Evolutionary conservation across 2,888 invertebrate species (phyloP), one percentile per base, ranked within the genome.

Genomic region (Drosophila multiciliata): DNA sequence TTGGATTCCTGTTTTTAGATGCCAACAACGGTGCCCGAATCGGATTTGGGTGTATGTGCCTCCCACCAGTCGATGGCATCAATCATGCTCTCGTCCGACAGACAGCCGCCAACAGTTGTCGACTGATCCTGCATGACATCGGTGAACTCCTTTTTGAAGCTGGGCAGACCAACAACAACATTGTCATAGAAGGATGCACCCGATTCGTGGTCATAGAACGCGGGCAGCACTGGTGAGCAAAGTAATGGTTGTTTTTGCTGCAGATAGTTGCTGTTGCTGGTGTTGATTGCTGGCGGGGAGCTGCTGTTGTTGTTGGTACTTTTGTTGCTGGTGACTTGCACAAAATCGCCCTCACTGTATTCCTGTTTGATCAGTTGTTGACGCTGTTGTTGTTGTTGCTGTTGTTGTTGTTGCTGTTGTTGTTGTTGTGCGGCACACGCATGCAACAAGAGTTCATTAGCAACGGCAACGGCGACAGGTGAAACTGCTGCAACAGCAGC

Each of bases 1-100:
- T 6, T 23, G 17, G 20, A 17, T 12, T 32, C 12, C 48, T 26
- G 4, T 2, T 35, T 3, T 40, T 58, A 78, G 12, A 78, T 66
- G 49, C 78, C 78, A 1, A 49, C 61, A 2, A 78, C 77, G 6
- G 71, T 64, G 49, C 79, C 69, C 11, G 89, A 90, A 73, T 93
- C 92, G 3, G 92, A 92, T 75, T 92, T 92, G 55, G 93, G 92
- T 2, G 93, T 92, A 20, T 93, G 92, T 12, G 92, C 91, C 76
- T 94, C 94, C 94, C 94, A 94, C 94, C 94, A 94, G 59, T 94
- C 93, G 77, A 94, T 94, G 29, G 94, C 93, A 81, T 94, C 94
- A 78, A 94, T 94, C 92, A 94, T 93, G 78, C 93, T 93, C 80
- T 93, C 94, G 68, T 94, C 94, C 40, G 93, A 93, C 2, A 94